Conservation (phyloP, 2,888 invertebrate genomes). For the Leucozona laternaria region DNA sequence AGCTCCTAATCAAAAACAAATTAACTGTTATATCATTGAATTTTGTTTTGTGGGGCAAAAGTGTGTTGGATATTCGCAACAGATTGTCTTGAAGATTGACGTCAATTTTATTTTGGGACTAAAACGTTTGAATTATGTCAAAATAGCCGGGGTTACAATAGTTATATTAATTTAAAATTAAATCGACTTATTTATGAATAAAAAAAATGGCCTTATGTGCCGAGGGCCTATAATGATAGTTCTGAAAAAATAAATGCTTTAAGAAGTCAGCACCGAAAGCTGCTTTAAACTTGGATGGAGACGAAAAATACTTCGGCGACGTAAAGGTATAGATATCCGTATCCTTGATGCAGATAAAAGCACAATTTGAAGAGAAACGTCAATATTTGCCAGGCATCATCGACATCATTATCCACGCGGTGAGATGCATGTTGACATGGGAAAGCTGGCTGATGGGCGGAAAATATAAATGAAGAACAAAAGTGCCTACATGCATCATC, state of each 20-base stretch:
- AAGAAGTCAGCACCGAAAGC: not conserved
- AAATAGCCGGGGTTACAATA: not conserved
- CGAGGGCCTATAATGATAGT: not conserved
- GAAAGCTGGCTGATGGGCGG: not conserved
- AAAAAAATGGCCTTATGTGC: not conserved
- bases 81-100: not conserved
- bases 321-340: slow-evolving; percentile 7
- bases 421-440: slow-evolving; percentile 7
- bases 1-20: slow-evolving; percentile 28
- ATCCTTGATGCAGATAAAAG: slow-evolving; percentile 71
- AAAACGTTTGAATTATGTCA: not conserved
- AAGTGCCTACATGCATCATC: slow-evolving; percentile 68
- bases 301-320: slow-evolving; percentile 51
- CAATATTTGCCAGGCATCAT: slow-evolving; percentile 74
- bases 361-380: slow-evolving; percentile 74
- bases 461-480: slow-evolving; percentile 67
- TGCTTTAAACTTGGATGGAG: slow-evolving; percentile 30
- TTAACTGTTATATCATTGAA: slow-evolving; percentile 12
- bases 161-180: not conserved
- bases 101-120: not conserved
- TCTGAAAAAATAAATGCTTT: not conserved
- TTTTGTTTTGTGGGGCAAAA: not conserved
- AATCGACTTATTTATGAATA: not conserved
- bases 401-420: slow-evolving; percentile 60
- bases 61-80: not conserved